These are phyloP conservation scores for Antennarius striatus DNA, from an alignment of 2,113 vertebrate genomes.

Conservation along the genomic window DNA sequence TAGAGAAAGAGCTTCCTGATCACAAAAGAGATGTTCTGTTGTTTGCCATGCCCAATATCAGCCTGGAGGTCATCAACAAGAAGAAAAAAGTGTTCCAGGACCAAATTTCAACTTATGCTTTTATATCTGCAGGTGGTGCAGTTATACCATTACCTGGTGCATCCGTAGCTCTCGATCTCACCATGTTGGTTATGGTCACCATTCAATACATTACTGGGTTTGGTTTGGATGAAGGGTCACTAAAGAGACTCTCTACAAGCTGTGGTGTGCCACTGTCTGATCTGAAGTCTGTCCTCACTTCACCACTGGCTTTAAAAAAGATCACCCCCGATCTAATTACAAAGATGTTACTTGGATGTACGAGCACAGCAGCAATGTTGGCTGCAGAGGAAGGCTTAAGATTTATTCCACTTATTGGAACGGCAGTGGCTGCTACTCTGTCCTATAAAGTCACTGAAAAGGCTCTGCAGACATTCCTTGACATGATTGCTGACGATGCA, in stretches of 20 bases:
- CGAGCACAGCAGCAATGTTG: accelerated
- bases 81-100: conserved; percentile 16
- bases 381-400: conserved; percentile 3
- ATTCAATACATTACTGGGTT: not conserved
- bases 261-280: not conserved
- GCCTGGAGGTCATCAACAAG: conserved; percentile 4
- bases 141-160: not conserved
- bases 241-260: not conserved
- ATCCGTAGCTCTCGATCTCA: not conserved
- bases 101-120: not conserved
- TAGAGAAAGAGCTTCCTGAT: conserved; percentile 32
- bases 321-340: accelerated
- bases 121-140: not conserved
- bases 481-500: conserved; percentile 17
- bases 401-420: conserved; percentile 3
- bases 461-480: not conserved
- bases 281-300: not conserved
- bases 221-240: not conserved
- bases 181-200: not conserved
- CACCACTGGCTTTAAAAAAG: not conserved
- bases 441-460: not conserved
- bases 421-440: not conserved
- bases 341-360: accelerated
- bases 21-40: conserved; percentile 16
- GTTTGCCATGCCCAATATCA: conserved; percentile 1